phyloP scores from a whole-genome alignment of 2,888 invertebrate species.

The Lamellibrachia columna region DNA sequence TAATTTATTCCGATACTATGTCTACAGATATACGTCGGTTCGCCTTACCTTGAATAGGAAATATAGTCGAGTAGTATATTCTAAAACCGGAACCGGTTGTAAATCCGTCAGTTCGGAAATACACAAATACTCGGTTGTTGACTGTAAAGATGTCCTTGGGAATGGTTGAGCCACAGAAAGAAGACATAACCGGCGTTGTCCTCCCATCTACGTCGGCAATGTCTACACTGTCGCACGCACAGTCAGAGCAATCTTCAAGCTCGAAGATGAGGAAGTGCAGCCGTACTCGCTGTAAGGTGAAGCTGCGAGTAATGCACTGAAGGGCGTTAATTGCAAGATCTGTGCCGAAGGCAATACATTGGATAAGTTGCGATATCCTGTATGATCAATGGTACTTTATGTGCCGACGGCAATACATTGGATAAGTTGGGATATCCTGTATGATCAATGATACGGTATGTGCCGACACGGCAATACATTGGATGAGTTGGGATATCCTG shows the following conservation, averaged over 20 bases:
- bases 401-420: too few species aligned
- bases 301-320: neutral
- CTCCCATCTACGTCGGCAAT: neutral
- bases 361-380: neutral
- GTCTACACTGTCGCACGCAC: neutral
- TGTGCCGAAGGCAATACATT: too few species aligned
- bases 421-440: too few species aligned
- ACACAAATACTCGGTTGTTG: neutral
- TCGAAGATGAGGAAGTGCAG: neutral
- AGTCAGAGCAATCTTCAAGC: neutral
- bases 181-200: neutral
- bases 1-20: too few species aligned
- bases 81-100: neutral
- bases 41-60: neutral
- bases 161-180: neutral
- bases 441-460: too few species aligned
- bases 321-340: neutral
- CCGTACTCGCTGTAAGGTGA: neutral
- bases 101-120: neutral
- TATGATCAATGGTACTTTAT: too few species aligned
- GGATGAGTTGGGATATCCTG: too few species aligned
- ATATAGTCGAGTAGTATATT: neutral
- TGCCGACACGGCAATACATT: too few species aligned
- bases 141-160: neutral
- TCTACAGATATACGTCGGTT: too few species aligned